Evolutionary conservation across 2,888 invertebrate species (phyloP), one percentile per base, ranked within the genome.

Genomic region (Metacarcinus magister): DNA sequence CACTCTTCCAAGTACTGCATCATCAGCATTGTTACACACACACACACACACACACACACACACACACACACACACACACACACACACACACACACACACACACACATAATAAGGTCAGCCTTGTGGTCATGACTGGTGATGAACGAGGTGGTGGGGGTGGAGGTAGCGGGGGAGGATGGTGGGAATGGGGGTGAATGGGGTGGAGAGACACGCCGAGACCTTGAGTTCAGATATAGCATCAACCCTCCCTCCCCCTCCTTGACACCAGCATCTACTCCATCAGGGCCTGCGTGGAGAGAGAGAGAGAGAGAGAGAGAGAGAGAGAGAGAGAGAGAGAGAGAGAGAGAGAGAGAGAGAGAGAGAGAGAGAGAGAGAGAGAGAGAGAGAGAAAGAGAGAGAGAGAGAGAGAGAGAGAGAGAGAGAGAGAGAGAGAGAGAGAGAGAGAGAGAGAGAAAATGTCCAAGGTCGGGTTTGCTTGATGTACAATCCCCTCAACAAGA

Each of bases 401-500:
- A 4, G 67, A 13, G 82, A 67, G 67, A 23, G 67, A 67, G 67
- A 67, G 67, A 23, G 5, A 23, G 67, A 23, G 67, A 16, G 19
- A 67, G 67, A 23, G 23, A 5, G 67, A 67, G 23, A 23, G 67
- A 19, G 67, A 23, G n/a, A 67, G 67, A 23, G 67, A 67, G 67
- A 67, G 67, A 39, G 67, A 16, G 67, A 23, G 67, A 13, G 54
- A 13, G 54, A 13, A 2, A 54, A 13, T 13, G 67, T 32, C 82
- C 82, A 82, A 82, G 82, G 82, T 82, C 82, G 13, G 82, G 32
- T 82, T 23, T 82, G 82, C 82, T 82, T 82, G 82, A 82, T 82
- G 82, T 28, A 82, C 82, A 32, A 82, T 82, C 82, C 82, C 32
- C 82, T 4, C 82, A 82, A 82, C 82, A 82, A 82, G 82, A 32